phyloP scores from a whole-genome alignment of 1,140 invertebrate species.

The Euborellia annulipes region DNA sequence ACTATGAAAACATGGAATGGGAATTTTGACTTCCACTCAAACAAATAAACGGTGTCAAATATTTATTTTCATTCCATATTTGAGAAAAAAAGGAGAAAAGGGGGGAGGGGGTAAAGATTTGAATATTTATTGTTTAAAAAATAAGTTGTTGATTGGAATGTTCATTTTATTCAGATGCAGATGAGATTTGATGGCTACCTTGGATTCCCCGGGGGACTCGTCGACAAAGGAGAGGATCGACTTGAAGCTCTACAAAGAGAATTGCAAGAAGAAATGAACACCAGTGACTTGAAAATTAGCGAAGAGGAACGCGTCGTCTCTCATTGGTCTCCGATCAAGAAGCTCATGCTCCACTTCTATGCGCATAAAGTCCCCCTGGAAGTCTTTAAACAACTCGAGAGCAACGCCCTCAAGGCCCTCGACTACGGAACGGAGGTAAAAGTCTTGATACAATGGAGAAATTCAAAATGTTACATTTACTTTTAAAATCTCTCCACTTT shows the following conservation, averaged over 20 bases:
- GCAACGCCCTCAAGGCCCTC: slow-evolving; percentile 18
- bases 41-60: too few relatives aligned
- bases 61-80: too few relatives aligned
- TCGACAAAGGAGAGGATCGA: slow-evolving; percentile 30
- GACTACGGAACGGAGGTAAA: slow-evolving; percentile 32
- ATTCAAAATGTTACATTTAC: too few relatives aligned
- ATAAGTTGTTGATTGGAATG: too few relatives aligned
- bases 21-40: too few relatives aligned
- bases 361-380: slow-evolving; percentile 26
- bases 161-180: slow-evolving; percentile 37
- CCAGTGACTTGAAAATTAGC: slow-evolving; percentile 22
- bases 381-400: slow-evolving; percentile 29
- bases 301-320: slow-evolving; percentile 15
- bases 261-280: slow-evolving; percentile 35
- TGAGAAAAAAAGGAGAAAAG: too few relatives aligned
- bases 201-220: slow-evolving; percentile 39
- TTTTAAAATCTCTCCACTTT: too few relatives aligned
- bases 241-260: slow-evolving; percentile 33
- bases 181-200: slow-evolving; percentile 40
- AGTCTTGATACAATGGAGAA: too few relatives aligned
- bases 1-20: too few relatives aligned
- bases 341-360: slow-evolving; percentile 34
- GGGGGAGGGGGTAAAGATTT: too few relatives aligned
- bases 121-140: too few relatives aligned
- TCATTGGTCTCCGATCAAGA: slow-evolving; percentile 20